A percentile compares a stretch with the other conserved stretches of the same genome.
Evolutionary conservation across 1,140 invertebrate genomes (phyloP).

Genomic region (Pygmarrhopalites habei): DNA sequence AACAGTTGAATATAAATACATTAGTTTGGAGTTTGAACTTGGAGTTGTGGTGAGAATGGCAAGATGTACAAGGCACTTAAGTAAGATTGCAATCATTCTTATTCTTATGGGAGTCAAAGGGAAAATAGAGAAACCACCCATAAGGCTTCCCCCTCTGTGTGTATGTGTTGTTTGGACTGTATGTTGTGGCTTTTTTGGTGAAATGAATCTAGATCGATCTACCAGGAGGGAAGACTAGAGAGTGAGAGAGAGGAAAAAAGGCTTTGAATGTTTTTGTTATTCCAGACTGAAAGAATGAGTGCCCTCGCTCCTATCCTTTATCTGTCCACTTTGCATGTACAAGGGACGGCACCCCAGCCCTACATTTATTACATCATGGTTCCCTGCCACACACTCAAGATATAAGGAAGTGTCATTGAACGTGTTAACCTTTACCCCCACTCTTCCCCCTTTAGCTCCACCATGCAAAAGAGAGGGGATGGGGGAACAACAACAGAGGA

Average conservation of each 20-base stretch:
- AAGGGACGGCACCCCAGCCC: background rate
- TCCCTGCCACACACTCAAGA: background rate
- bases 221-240: too few species aligned
- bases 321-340: constrained; percentile 1
- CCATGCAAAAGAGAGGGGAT: background rate
- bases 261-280: too few species aligned
- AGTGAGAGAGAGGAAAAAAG: too few species aligned
- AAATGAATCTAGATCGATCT: constrained; percentile 12
- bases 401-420: constrained; percentile 8
- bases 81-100: constrained; percentile 19
- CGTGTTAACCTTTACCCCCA: constrained; percentile 21
- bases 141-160: background rate
- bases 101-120: constrained; percentile 20
- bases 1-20: too few species aligned
- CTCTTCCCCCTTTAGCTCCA: background rate
- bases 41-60: too few species aligned
- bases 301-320: background rate
- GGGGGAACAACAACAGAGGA: too few species aligned
- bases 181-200: constrained; percentile 3
- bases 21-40: too few species aligned
- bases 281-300: too few species aligned
- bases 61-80: constrained; percentile 12
- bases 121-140: constrained; percentile 14
- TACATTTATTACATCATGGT: too few species aligned
- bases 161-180: too few species aligned